These are phyloP conservation scores for Disparrhopalites patrizii DNA, from an alignment of 2,888 invertebrate species.

Conservation along the genomic window DNA sequence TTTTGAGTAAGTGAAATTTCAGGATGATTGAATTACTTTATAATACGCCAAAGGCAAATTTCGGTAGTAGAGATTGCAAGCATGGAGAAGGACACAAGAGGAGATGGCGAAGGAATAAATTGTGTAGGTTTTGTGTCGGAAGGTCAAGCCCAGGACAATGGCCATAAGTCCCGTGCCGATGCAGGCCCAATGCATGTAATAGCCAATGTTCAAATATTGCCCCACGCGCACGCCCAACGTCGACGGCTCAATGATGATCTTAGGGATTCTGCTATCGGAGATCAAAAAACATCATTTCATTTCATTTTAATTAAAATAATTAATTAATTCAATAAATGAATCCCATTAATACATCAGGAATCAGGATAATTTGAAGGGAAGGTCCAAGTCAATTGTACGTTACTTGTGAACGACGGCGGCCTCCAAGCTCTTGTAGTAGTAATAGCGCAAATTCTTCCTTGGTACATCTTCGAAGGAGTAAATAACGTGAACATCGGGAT, in stretches of 20 bases:
- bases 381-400: too few species aligned
- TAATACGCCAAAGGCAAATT: background rate
- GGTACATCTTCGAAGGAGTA: constrained; percentile 12
- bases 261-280: background rate
- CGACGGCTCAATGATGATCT: constrained; percentile 8
- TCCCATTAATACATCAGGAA: background rate
- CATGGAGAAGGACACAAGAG: constrained; percentile 16
- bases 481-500: background rate
- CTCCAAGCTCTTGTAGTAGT: constrained; percentile 1
- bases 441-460: constrained; percentile 3
- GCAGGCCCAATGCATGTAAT: constrained; percentile 15
- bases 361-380: too few species aligned
- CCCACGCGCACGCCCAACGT: constrained; percentile 1
- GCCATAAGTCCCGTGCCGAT: background rate
- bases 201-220: constrained; percentile 15
- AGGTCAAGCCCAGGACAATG: constrained; percentile 19
- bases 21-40: background rate
- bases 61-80: constrained; percentile 13
- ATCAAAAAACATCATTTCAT: background rate
- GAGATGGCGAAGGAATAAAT: constrained; percentile 2
- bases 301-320: background rate
- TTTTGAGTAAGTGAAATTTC: too few species aligned
- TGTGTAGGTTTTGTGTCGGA: constrained; percentile 12
- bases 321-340: background rate
- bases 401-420: background rate